Evolutionary conservation across 2,113 vertebrate genomes (phyloP).

Genomic region (Microtus ochrogaster): DNA sequence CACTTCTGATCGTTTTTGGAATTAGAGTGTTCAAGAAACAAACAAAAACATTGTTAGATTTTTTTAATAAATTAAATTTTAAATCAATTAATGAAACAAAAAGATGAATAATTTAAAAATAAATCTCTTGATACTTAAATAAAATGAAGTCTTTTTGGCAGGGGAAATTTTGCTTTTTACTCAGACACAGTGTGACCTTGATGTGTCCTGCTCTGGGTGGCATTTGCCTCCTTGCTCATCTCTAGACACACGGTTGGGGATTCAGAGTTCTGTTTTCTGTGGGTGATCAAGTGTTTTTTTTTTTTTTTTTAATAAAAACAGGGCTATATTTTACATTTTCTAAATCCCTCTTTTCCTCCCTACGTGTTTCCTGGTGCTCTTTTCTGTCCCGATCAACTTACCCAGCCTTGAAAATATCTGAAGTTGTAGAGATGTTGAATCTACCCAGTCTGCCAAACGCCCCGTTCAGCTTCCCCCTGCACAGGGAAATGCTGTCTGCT

Average conservation of each 20-base stretch:
- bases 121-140: background rate
- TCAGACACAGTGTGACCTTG: fast-evolving
- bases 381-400: background rate
- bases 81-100: background rate
- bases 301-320: background rate
- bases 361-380: background rate
- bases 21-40: background rate
- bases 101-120: background rate
- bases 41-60: constrained; percentile 20
- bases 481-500: background rate
- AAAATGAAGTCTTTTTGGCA: background rate
- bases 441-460: no score
- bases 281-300: background rate
- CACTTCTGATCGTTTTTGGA: background rate
- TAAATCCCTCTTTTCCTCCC: background rate
- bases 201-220: background rate
- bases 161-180: background rate
- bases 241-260: background rate
- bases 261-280: background rate
- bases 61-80: background rate
- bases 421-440: background rate
- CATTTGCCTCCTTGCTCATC: no score
- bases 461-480: background rate
- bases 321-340: background rate
- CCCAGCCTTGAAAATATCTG: background rate